Evolutionary conservation across 1,140 invertebrate genomes (phyloP).

Genomic region (Polypedilum pembai): DNA sequence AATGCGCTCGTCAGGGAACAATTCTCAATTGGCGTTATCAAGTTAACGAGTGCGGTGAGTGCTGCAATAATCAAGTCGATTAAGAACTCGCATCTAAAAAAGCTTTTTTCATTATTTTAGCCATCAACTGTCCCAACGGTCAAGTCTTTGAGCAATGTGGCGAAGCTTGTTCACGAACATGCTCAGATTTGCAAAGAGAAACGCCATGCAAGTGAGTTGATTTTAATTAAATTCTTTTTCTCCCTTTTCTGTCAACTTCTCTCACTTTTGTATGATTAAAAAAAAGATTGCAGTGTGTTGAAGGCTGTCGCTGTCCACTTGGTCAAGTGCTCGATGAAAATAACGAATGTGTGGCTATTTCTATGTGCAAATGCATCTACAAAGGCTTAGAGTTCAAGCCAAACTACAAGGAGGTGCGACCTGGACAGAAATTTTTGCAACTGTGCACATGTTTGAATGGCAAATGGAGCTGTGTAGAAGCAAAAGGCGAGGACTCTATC

Average conservation of each 20-base stretch:
- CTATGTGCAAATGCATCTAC: conserved; percentile 66
- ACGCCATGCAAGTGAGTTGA: conserved; percentile 36
- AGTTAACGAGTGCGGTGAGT: conserved; percentile 66
- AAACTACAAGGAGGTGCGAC: conserved; percentile 64
- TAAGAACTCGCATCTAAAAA: no score
- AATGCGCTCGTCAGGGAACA: conserved; percentile 64
- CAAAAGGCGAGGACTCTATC: conserved; percentile 53
- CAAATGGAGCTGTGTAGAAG: conserved; percentile 62
- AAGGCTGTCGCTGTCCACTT: conserved; percentile 78
- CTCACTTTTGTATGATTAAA: conserved; percentile 41
- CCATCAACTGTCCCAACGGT: conserved; percentile 63
- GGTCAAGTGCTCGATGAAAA: conserved; percentile 62
- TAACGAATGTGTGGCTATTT: conserved; percentile 67
- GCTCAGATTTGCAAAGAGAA: conserved; percentile 50
- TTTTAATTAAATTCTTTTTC: conserved; percentile 26
- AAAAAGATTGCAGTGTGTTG: conserved; percentile 64
- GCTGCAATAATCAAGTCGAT: not conserved
- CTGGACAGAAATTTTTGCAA: conserved; percentile 55
- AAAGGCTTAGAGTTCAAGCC: conserved; percentile 63
- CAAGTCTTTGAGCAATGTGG: conserved; percentile 74
- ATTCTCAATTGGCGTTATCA: conserved; percentile 66
- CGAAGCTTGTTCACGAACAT: conserved; percentile 64
- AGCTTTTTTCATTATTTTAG: conserved; percentile 39
- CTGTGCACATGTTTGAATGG: conserved; percentile 68
- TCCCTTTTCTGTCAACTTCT: not conserved